A percentile compares a stretch with the other conserved stretches of the same genome.
Conservation (phyloP, 2,113 vertebrate species). For the Mustelus asterias region DNA sequence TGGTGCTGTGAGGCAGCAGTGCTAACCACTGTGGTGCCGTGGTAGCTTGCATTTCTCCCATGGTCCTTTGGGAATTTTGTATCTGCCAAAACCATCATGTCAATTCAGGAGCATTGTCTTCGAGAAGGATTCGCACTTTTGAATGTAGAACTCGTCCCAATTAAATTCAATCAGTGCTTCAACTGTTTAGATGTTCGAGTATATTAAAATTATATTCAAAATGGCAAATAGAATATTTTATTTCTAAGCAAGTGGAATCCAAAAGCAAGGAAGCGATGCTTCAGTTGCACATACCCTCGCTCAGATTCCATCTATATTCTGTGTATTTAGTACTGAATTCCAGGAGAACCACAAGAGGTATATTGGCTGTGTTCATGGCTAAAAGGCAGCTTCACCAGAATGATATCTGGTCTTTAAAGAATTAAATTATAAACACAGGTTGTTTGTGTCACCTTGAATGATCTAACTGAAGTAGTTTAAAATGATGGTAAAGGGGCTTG, state of each 20-base stretch:
- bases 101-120: not conserved
- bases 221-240: not conserved
- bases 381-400: not conserved
- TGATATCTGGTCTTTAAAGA: not conserved
- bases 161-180: not conserved
- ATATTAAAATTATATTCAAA: not conserved
- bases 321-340: not conserved
- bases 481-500: not conserved
- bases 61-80: not conserved
- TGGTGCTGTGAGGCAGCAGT: too few relatives aligned
- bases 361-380: not conserved
- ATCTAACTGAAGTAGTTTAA: not conserved
- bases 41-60: not conserved
- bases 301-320: not conserved
- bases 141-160: not conserved
- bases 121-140: not conserved
- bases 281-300: not conserved
- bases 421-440: not conserved
- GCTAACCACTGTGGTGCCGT: too few relatives aligned
- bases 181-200: not conserved
- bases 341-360: not conserved
- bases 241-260: not conserved
- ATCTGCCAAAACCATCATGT: not conserved
- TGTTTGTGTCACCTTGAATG: not conserved
- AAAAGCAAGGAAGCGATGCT: not conserved